phyloP scores from a whole-genome alignment of 1,140 invertebrate species.

The Ganaspis sp. region DNA sequence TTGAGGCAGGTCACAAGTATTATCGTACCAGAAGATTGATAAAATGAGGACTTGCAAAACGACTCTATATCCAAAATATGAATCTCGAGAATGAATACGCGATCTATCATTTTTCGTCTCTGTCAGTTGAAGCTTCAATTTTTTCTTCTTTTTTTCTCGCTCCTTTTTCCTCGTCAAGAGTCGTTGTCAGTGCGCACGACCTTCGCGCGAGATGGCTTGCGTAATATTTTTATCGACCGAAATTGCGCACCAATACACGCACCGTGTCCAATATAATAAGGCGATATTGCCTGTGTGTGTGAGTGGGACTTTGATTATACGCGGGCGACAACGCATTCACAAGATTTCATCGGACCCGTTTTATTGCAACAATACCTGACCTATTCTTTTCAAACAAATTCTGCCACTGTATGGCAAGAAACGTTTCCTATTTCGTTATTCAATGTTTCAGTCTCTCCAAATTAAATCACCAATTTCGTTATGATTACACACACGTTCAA shows the following conservation, averaged over 20 bases:
- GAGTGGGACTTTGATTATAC: neutral
- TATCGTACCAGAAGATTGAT: conserved; percentile 44
- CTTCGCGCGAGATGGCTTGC: conserved; percentile 69
- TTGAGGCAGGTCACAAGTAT: conserved; percentile 69
- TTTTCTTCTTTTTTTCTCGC: conserved; percentile 37
- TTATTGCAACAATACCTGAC: conserved; percentile 25
- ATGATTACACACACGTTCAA: no score
- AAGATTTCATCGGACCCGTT: conserved; percentile 27
- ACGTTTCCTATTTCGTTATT: conserved; percentile 14
- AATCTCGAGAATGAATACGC: neutral
- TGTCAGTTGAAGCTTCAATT: conserved; percentile 29
- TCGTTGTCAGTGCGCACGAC: conserved; percentile 54
- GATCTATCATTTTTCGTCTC: conserved; percentile 30
- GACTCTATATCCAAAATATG: conserved; percentile 37
- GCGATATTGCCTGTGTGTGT: neutral
- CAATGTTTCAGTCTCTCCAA: neutral
- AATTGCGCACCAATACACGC: conserved; percentile 61
- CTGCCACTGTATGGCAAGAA: neutral
- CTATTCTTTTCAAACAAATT: neutral
- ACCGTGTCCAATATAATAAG: neutral
- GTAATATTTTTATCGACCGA: conserved; percentile 74
- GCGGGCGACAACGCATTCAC: conserved; percentile 13
- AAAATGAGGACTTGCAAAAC: conserved; percentile 53
- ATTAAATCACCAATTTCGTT: neutral
- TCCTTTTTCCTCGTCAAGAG: conserved; percentile 35